These are phyloP conservation scores for Lamellibrachia luymesi DNA, from an alignment of 1,140 invertebrate species.

Conservation along the genomic window DNA sequence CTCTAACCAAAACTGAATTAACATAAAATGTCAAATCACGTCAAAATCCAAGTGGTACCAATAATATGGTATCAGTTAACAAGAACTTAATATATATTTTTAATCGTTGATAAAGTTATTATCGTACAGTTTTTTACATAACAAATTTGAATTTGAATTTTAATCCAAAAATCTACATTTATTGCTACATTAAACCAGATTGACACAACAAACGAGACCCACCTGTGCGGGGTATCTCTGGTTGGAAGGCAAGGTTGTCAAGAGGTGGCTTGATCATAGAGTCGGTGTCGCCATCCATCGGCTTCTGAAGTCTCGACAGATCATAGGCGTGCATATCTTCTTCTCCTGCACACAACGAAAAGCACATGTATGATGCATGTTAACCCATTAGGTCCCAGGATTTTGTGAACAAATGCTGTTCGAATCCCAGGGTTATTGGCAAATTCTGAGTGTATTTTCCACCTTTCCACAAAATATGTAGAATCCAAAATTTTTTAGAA, in stretches of 20 bases:
- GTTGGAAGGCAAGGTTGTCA: background rate
- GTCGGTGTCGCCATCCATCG: conserved; percentile 26
- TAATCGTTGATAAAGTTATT: background rate
- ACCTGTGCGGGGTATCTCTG: background rate
- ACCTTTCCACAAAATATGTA: no score
- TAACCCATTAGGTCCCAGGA: no score
- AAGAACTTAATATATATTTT: background rate
- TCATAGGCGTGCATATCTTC: conserved; percentile 99
- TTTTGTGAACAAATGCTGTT: no score
- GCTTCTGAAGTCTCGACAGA: conserved; percentile 86
- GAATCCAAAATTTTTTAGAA: no score
- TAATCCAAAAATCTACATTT: background rate
- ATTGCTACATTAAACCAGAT: background rate
- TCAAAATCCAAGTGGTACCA: background rate
- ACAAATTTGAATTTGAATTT: background rate
- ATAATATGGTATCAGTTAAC: background rate
- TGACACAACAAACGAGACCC: background rate
- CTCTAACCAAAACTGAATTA: no score
- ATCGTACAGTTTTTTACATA: background rate
- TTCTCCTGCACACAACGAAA: conserved; percentile 66
- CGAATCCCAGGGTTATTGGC: no score
- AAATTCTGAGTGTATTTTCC: background rate
- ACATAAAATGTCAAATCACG: no score
- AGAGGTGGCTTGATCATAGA: background rate
- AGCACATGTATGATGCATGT: background rate